Base-by-base conservation (phyloP, 2,797 vertebrate species). In the Pempheris klunzingeri region DNA sequence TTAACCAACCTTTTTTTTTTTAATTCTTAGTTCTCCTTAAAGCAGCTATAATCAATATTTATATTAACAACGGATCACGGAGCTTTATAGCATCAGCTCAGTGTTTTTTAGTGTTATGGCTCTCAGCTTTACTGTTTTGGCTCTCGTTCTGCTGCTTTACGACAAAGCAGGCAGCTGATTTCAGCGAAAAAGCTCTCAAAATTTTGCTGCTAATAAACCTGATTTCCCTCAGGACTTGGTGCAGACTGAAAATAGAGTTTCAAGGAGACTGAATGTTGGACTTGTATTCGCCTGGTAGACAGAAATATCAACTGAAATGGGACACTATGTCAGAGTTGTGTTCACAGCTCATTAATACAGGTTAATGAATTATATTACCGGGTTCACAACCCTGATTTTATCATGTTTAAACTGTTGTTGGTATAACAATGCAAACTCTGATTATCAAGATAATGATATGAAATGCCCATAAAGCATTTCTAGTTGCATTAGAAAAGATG, bases 61-160 rank as follows among this genome's bases (percentile, higher is more conserved):
- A 32, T 14, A n/a, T 54, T 17, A 34, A 9, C n/a, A 36, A 26
- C 20, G 20, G 22, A 39, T 74, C 10, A 32, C 58, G n/a, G 24
- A 70, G 26, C 0, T 3, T 3, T 4, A 52, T 41, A 49, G 20
- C 10, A 44, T 60, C 6, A 34, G 47, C 24, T 66, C 22, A 54
- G 41, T 20, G 14, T 43, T 55, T 66, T 65, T n/a, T 61, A 9
- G 7, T 26, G 62, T 63, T 69, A 52, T 17, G 41, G 22, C 11
- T 18, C 18, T 0, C 18, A 52, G 28, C 22, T 54, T 38, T 55
- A 55, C 32, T 26, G n/a, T 58, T 36, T 38, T 32, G 24, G 41
- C 24, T 57, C 28, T n/a, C 28, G 22, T 62, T 8, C 39, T 20
- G 17, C 30, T 30, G 61, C 49, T 13, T 46, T 61, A 18, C 14